Conservation (phyloP, 1,140 invertebrate genomes). For the Latrodectus geometricus region DNA sequence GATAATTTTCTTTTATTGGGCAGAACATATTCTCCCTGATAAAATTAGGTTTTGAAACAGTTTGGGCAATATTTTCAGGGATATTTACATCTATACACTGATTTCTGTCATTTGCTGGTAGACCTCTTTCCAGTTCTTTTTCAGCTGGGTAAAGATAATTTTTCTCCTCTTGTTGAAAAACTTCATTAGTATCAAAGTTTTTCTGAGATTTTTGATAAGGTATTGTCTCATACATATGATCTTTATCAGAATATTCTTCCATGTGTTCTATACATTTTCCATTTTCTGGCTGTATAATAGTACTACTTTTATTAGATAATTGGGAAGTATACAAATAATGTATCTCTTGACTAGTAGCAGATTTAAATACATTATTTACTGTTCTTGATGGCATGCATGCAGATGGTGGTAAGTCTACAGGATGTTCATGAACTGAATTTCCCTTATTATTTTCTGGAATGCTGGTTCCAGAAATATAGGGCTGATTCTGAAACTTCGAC, state of each 20-base stretch:
- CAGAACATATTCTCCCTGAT: constrained; percentile 46
- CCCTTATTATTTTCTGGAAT: neutral
- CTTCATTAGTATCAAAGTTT: constrained; percentile 10
- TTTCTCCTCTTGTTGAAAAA: constrained; percentile 10
- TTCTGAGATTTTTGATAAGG: constrained; percentile 33
- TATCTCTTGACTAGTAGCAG: constrained; percentile 60
- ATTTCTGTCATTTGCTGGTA: constrained; percentile 45
- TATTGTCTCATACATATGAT: constrained; percentile 56
- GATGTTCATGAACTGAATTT: constrained; percentile 38
- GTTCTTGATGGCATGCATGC: constrained; percentile 24
- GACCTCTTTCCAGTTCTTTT: constrained; percentile 42
- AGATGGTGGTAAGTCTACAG: constrained; percentile 45
- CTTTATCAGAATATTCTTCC: constrained; percentile 31
- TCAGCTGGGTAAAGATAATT: constrained; percentile 48
- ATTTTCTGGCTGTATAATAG: constrained; percentile 18
- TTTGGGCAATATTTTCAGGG: neutral
- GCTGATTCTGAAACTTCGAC: neutral
- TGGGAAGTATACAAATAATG: constrained; percentile 57
- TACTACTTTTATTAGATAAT: constrained; percentile 32
- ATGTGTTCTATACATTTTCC: constrained; percentile 1
- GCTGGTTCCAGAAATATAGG: neutral
- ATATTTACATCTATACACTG: neutral
- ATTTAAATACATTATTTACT: constrained; percentile 45
- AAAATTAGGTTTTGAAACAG: constrained; percentile 11
- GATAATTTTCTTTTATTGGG: constrained; percentile 46